Percentiles rank a stretch among this genome's conserved stretches.
Conservation (phyloP, 2,797 vertebrate genomes). For the Onychomys leucogaster region DNA sequence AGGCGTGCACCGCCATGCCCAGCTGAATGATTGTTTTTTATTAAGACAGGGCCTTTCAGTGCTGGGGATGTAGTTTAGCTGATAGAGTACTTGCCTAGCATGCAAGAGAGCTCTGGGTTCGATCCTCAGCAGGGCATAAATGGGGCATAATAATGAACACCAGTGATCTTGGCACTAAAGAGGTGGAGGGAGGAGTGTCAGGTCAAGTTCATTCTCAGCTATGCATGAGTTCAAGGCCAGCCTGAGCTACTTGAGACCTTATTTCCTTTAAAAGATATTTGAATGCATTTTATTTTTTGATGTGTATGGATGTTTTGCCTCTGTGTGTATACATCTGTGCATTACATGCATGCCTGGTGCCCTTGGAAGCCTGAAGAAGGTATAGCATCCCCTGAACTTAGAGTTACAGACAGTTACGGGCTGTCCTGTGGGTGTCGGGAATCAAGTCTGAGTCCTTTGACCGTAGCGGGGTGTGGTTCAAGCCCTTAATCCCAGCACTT, state of each 20-base stretch:
- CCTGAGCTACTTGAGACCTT: neutral
- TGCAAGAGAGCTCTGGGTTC: neutral
- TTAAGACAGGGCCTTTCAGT: neutral
- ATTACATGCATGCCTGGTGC: neutral
- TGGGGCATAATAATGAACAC: neutral
- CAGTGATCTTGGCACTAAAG: neutral
- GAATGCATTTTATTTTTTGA: neutral
- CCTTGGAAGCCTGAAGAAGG: too few relatives aligned
- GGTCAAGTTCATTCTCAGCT: neutral
- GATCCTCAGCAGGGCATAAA: neutral
- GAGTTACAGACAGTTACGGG: neutral
- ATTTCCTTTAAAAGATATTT: neutral
- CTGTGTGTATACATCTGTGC: too few relatives aligned
- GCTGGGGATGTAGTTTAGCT: neutral
- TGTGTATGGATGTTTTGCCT: neutral
- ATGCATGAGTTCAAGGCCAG: neutral
- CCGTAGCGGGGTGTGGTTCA: neutral
- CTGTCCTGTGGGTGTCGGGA: neutral
- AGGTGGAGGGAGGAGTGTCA: neutral
- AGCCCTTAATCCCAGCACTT: neutral
- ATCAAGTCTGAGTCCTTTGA: neutral
- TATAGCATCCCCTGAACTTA: neutral
- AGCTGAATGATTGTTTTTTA: neutral
- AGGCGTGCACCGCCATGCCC: neutral
- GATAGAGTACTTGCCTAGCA: neutral